Evolutionary conservation across 64 coral and sea anemone genomes (phyloP).

Genomic region (Anthopleura sola): DNA sequence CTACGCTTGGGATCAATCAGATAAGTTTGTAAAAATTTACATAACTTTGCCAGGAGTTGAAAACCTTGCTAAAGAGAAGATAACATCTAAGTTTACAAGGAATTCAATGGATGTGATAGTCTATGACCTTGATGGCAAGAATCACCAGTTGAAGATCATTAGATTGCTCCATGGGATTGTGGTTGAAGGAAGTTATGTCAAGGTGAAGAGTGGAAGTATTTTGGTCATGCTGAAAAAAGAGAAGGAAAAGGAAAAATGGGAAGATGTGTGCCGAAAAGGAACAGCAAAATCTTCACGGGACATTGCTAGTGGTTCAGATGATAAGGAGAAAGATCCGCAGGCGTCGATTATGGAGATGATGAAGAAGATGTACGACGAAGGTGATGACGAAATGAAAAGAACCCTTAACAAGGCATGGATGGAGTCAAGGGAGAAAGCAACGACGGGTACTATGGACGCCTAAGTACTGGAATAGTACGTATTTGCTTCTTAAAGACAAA

Average conservation of each 20-base stretch:
- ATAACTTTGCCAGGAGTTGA: conserved; percentile 65
- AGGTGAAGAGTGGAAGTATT: conserved; percentile 57
- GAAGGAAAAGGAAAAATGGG: conserved; percentile 62
- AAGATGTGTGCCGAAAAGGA: conserved; percentile 5
- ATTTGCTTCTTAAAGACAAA: too few species aligned
- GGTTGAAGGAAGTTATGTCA: conserved; percentile 57
- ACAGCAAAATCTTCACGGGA: conserved; percentile 37
- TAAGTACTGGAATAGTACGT: neutral
- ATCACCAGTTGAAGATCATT: conserved; percentile 73
- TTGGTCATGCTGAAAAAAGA: conserved; percentile 70
- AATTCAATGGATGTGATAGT: conserved; percentile 62
- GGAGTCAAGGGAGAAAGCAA: conserved; percentile 69
- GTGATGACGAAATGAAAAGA: conserved; percentile 92
- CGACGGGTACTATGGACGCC: neutral
- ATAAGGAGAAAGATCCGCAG: conserved; percentile 65
- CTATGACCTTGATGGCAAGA: conserved; percentile 60
- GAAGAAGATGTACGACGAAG: conserved; percentile 98
- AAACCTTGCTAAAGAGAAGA: conserved; percentile 61
- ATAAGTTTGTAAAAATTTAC: conserved; percentile 87
- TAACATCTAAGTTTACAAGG: conserved; percentile 49
- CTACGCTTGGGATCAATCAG: conserved; percentile 86
- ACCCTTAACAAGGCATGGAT: conserved; percentile 79
- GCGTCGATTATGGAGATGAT: conserved; percentile 85
- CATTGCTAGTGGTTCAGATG: neutral
- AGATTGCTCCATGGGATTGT: conserved; percentile 61